Percentiles rank a stretch among this genome's conserved stretches.
phyloP scores from a whole-genome alignment of 2,113 vertebrate species.

The Leptosomus discolor region DNA sequence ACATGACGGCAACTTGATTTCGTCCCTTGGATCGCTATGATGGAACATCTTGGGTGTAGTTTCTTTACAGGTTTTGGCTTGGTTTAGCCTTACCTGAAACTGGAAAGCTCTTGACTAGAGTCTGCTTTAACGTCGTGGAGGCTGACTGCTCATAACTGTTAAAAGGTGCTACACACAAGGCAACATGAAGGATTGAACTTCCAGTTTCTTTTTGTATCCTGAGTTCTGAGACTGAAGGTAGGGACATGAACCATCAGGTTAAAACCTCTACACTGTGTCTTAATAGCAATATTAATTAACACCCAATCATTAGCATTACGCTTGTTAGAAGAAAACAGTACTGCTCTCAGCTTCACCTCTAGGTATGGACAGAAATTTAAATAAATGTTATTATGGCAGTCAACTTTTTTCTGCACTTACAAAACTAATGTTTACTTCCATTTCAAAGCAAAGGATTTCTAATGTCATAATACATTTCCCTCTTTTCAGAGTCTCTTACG shows the following conservation, averaged over 20 bases:
- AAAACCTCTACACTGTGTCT: not conserved
- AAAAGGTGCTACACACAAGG: not conserved
- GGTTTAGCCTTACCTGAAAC: not conserved
- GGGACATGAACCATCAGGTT: not conserved
- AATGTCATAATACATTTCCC: not conserved
- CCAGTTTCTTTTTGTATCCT: not conserved
- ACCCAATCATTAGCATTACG: not conserved
- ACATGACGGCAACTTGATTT: not conserved
- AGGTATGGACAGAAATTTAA: not conserved
- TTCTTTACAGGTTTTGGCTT: not conserved
- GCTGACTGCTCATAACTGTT: not conserved
- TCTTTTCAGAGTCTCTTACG: not conserved
- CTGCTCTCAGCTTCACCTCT: not conserved
- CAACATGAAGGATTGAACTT: not conserved
- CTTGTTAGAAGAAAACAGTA: not conserved
- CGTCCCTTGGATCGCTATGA: not conserved
- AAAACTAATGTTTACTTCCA: not conserved
- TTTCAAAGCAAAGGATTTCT: constrained; percentile 3
- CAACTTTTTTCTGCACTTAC: not conserved
- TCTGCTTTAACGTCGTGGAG: not conserved
- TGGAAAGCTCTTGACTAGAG: not conserved
- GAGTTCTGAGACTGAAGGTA: not conserved
- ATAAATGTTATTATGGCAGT: not conserved
- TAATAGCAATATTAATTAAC: not conserved
- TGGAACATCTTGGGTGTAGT: not conserved